Evolutionary conservation across 2,113 vertebrate genomes (phyloP).

Genomic region (Coryphaenoides rupestris): DNA sequence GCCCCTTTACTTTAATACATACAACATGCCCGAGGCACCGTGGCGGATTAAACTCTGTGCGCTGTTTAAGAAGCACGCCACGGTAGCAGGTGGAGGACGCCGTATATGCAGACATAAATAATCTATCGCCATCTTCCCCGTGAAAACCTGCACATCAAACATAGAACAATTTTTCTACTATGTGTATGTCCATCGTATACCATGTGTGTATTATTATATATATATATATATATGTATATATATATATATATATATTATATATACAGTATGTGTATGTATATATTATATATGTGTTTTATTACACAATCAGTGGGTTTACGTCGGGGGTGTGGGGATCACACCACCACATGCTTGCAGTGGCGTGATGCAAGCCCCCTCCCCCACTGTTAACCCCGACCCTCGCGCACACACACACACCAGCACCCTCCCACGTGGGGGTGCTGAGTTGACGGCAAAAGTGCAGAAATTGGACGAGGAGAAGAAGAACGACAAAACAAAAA

Average conservation of each 20-base stretch:
- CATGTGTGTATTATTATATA: background rate
- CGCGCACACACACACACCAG: background rate
- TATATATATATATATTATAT: no score
- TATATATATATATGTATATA: no score
- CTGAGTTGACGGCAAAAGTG: slow-evolving; percentile 81
- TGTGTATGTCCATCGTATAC: background rate
- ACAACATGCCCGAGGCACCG: no score
- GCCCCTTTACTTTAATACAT: no score
- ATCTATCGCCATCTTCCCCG: no score
- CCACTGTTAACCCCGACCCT: slow-evolving; percentile 6
- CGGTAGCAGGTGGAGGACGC: no score
- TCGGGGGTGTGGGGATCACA: background rate
- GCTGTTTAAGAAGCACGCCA: no score
- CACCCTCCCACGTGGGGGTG: slow-evolving; percentile 50
- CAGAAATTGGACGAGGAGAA: slow-evolving; percentile 53
- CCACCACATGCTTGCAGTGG: no score
- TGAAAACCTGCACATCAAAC: no score
- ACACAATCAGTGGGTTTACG: background rate
- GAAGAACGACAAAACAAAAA: slow-evolving; percentile 26
- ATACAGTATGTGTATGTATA: background rate
- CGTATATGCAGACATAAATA: no score
- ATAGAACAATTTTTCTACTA: no score
- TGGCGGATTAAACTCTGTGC: no score
- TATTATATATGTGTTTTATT: background rate
- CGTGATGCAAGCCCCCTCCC: background rate